Base-by-base conservation (phyloP, 2,888 invertebrate species). In the Cyaniris semiargus region DNA sequence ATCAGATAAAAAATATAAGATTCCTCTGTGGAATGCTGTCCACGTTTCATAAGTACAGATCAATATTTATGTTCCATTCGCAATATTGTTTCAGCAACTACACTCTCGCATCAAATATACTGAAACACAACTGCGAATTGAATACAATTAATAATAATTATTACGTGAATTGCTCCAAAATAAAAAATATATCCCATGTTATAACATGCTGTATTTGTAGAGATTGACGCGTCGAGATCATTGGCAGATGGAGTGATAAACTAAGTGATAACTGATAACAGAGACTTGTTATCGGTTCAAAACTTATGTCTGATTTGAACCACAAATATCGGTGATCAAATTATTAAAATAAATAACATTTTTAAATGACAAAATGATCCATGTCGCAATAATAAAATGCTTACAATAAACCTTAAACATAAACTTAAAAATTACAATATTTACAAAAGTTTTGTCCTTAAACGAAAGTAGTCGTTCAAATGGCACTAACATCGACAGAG, bases 401-500 rank as follows among this genome's bases (percentile, higher is more conserved):
- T 23, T 70, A 70, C 21, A 23, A 31, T 70, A 70, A 70, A 70
- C 34, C 34, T 31, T 70, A 70, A 70, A 70, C 15, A 34, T 70
- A 70, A 70, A 34, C 34, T 31, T 70, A 70, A 34, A 70, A 70
- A 70, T 70, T 21, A 58, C 21, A 8, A 31, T 70, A 70, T 70
- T 10, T 70, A 70, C 70, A 70, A 34, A 34, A 70, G 34, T n/a
- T 31, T 70, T 60, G 34, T 70, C 34, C 70, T 70, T 70, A 70
- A 70, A 60, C 34, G 34, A 70, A 70, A 70, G 15, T 6, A 70
- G 70, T 31, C 18, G 27, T 70, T 70, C 18, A 31, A 31, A 70
- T 70, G 70, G 70, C 70, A 70, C 70, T 70, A n/a, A 34, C 18
- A n/a, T 70, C 70, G 70, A 70, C 31, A 70, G 70, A 70, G 70